A percentile compares a stretch with the other conserved stretches of the same genome.
Conservation (phyloP, 2,888 invertebrate genomes). For the Subacronicta megacephala region DNA sequence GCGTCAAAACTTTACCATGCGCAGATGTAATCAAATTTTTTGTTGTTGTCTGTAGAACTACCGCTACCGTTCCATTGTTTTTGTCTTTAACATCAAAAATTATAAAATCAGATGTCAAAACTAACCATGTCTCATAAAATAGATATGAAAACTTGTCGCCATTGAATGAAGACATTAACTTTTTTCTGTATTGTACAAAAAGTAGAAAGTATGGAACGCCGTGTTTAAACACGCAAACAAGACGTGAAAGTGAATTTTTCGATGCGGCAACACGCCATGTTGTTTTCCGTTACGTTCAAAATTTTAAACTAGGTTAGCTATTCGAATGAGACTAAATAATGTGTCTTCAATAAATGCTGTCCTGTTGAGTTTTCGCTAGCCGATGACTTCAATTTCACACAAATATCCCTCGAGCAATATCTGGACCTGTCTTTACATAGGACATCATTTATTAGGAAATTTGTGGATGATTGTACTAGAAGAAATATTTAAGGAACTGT, state of each 20-base stretch:
- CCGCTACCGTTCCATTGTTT: no score
- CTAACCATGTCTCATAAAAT: slow-evolving; percentile 27
- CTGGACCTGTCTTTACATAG: no score
- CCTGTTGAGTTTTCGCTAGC: no score
- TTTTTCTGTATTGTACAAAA: slow-evolving; percentile 30
- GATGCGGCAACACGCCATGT: slow-evolving; percentile 46
- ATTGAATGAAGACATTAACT: slow-evolving; percentile 17
- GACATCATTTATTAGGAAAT: no score
- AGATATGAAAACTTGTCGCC: slow-evolving; percentile 15
- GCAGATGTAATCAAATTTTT: no score
- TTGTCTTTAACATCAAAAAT: background rate
- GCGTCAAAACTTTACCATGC: no score
- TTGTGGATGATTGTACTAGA: no score
- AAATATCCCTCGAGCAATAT: no score
- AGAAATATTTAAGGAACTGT: no score
- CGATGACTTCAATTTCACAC: no score
- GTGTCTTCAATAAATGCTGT: background rate
- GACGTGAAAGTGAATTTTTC: slow-evolving; percentile 56
- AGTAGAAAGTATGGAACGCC: slow-evolving; percentile 49
- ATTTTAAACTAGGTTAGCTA: background rate
- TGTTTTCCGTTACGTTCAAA: slow-evolving; percentile 47
- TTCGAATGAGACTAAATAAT: background rate
- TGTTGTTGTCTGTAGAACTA: no score
- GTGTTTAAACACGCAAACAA: slow-evolving; percentile 44
- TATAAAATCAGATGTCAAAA: background rate